These are phyloP conservation scores for Otolemur crassicaudatus DNA, from an alignment of 2,797 vertebrate genomes.

Conservation along the genomic window DNA sequence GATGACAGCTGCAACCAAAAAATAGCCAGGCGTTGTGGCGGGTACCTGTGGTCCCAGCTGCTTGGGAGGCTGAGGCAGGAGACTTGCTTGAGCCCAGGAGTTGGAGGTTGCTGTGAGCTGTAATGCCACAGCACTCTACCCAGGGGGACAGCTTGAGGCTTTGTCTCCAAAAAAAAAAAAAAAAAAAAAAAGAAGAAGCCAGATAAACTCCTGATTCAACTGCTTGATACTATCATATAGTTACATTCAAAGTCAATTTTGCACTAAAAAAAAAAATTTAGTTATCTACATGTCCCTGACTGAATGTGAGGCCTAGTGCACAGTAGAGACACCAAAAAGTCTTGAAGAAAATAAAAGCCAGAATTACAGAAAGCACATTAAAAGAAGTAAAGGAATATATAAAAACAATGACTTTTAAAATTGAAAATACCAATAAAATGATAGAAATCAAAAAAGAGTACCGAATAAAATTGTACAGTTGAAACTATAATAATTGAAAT, in stretches of 20 bases:
- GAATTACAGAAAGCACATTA: background rate
- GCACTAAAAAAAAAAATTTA: background rate
- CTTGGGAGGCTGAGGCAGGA: no score
- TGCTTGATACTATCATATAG: background rate
- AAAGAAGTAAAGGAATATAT: background rate
- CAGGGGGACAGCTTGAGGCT: no score
- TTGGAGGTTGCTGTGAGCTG: no score
- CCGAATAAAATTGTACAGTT: background rate
- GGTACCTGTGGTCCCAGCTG: no score
- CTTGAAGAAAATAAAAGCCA: background rate
- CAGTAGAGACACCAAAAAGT: background rate
- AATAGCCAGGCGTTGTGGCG: no score
- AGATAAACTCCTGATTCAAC: background rate
- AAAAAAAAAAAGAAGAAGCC: background rate
- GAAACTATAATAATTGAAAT: background rate
- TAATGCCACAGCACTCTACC: no score
- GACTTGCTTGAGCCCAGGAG: no score
- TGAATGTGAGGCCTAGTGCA: background rate
- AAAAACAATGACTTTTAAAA: background rate
- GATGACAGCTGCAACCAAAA: no score
- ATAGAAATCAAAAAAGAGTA: background rate
- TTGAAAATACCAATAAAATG: background rate
- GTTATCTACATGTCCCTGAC: background rate
- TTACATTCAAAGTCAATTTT: background rate
- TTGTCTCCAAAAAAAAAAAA: no score